Evolutionary conservation across 1,140 invertebrate genomes (phyloP).

Genomic region (Drosophila eugracilis): DNA sequence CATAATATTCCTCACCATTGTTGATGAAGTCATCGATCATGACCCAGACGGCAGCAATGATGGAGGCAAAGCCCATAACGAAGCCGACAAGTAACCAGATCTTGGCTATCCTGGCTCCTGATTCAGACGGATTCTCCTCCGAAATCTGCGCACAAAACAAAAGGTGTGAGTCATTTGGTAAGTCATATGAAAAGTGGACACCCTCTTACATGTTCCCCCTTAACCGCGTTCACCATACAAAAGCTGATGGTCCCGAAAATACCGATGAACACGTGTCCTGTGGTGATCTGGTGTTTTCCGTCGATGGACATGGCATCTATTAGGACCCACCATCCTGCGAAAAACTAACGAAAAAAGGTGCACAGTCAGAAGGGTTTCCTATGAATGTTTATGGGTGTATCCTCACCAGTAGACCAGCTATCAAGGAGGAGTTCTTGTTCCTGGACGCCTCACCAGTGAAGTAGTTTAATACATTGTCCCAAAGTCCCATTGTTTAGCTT

Average conservation of each 20-base stretch:
- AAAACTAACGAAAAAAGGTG: slow-evolving; percentile 88
- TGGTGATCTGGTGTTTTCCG: slow-evolving; percentile 86
- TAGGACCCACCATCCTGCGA: slow-evolving; percentile 98
- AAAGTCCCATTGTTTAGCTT: slow-evolving; percentile 60
- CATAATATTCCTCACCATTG: slow-evolving; percentile 59
- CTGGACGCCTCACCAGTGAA: slow-evolving; percentile 87
- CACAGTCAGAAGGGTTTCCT: neutral
- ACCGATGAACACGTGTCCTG: slow-evolving; percentile 97
- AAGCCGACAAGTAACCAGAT: slow-evolving; percentile 99
- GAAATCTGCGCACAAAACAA: slow-evolving; percentile 64
- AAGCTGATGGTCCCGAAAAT: slow-evolving; percentile 97
- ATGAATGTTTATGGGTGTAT: neutral
- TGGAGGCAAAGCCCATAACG: slow-evolving; percentile 96
- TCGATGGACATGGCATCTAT: slow-evolving; percentile 96
- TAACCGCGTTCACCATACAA: slow-evolving; percentile 98
- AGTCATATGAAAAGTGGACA: neutral
- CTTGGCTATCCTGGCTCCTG: slow-evolving; percentile 93
- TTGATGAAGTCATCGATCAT: slow-evolving; percentile 92
- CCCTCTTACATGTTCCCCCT: slow-evolving; percentile 93
- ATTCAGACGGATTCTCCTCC: slow-evolving; percentile 75
- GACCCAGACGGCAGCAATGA: slow-evolving; percentile 98
- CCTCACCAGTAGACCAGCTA: slow-evolving; percentile 93
- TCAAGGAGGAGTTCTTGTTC: slow-evolving; percentile 93
- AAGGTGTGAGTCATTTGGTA: slow-evolving; percentile 60
- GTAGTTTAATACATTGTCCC: slow-evolving; percentile 63